Evolutionary conservation across 2,113 vertebrate species (phyloP).

Genomic region (Pollimyrus isidori): DNA sequence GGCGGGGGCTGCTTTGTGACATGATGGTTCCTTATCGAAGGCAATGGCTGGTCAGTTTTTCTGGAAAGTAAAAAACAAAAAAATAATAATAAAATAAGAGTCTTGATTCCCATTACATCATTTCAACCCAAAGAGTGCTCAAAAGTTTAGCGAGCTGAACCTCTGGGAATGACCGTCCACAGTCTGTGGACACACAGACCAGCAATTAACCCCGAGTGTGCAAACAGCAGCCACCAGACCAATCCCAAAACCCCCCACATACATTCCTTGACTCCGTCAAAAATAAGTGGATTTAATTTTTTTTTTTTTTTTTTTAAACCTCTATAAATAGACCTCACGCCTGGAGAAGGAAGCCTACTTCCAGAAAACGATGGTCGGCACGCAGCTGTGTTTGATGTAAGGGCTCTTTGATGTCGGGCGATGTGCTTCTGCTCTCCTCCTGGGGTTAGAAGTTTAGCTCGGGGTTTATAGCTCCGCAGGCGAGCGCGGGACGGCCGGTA

Average conservation of each 20-base stretch:
- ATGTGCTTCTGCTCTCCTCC: conserved; percentile 53
- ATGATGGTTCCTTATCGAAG: neutral
- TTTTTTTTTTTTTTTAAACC: neutral
- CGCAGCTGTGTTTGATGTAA: conserved; percentile 51
- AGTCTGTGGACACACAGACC: neutral
- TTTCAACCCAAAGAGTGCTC: neutral
- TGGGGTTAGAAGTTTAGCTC: conserved; percentile 54
- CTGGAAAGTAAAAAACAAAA: neutral
- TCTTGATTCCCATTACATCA: neutral
- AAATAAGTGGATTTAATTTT: neutral
- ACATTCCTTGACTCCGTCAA: neutral
- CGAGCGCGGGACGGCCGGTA: conserved; percentile 47
- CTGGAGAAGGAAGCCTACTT: conserved; percentile 33
- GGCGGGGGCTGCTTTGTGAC: neutral
- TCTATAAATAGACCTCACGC: conserved; percentile 32
- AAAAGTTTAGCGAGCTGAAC: neutral
- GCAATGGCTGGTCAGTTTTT: neutral
- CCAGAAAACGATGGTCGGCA: conserved; percentile 43
- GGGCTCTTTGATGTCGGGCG: conserved; percentile 51
- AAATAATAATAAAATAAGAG: neutral
- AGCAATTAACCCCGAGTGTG: neutral
- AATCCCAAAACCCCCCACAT: neutral
- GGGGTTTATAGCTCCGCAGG: conserved; percentile 31
- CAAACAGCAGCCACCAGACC: neutral
- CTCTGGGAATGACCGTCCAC: neutral